Conservation (phyloP, 2,797 vertebrate species). For the Phalloptychus januarius region DNA sequence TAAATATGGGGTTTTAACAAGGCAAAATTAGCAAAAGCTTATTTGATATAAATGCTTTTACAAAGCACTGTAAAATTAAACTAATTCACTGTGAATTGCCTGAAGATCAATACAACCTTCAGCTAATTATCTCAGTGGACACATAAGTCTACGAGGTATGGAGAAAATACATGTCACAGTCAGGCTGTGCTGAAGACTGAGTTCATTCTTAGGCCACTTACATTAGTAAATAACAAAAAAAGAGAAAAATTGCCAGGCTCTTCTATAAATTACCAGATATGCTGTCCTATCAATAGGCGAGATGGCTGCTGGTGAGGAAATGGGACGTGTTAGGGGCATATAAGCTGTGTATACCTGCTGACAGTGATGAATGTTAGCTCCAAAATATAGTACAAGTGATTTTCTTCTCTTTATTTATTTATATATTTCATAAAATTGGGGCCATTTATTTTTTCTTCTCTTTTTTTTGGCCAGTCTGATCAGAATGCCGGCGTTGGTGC, state of each 20-base stretch:
- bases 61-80: neutral
- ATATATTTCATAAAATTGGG: slow-evolving; percentile 71
- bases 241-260: slow-evolving; percentile 77
- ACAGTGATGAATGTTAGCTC: slow-evolving; percentile 85
- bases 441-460: slow-evolving; percentile 47
- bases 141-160: slow-evolving; percentile 54
- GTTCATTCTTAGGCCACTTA: slow-evolving; percentile 79
- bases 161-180: slow-evolving; percentile 61
- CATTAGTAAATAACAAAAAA: slow-evolving; percentile 82
- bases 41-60: neutral
- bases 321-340: slow-evolving; percentile 81
- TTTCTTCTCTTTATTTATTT: slow-evolving; percentile 73
- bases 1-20: neutral
- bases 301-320: slow-evolving; percentile 78
- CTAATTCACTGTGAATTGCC: slow-evolving; percentile 14
- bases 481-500: slow-evolving; percentile 48
- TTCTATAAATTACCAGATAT: slow-evolving; percentile 80
- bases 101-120: slow-evolving; percentile 64
- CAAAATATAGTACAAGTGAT: slow-evolving; percentile 80
- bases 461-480: slow-evolving; percentile 60
- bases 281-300: slow-evolving; percentile 76
- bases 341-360: slow-evolving; percentile 76
- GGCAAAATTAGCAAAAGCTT: neutral
- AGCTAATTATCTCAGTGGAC: slow-evolving; percentile 39
- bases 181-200: slow-evolving; percentile 52